phyloP scores from a whole-genome alignment of 2,888 invertebrate genomes.

The Torymus aiolomorphi region DNA sequence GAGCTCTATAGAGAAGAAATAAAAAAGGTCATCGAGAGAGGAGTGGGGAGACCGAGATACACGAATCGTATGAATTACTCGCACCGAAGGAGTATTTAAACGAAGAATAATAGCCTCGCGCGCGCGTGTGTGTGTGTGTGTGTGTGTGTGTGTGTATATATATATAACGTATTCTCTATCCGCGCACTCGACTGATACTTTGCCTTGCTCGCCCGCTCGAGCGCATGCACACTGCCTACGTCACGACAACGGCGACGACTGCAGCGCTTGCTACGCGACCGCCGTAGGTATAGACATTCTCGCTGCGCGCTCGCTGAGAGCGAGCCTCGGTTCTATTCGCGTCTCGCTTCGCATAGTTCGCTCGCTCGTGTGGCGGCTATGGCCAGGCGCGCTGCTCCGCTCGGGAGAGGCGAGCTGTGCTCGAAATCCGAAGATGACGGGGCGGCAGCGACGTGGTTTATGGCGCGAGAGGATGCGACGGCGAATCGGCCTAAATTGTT shows the following conservation, averaged over 20 bases:
- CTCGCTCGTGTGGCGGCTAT: background rate
- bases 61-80: constrained; percentile 26
- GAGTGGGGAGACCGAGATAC: background rate
- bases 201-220: too few species aligned
- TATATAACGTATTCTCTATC: too few species aligned
- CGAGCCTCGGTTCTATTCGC: constrained; percentile 55
- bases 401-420: background rate
- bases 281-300: too few species aligned
- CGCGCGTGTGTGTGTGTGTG: too few species aligned
- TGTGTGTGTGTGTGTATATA: too few species aligned
- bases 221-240: constrained; percentile 6
- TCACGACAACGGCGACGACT: constrained; percentile 18
- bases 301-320: background rate
- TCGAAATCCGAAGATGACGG: constrained; percentile 13
- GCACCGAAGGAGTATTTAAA: constrained; percentile 31
- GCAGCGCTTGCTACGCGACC: too few species aligned
- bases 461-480: too few species aligned
- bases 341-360: constrained; percentile 54
- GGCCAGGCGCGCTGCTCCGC: too few species aligned
- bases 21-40: too few species aligned
- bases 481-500: too few species aligned
- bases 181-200: constrained; percentile 26
- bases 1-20: too few species aligned
- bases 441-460: background rate
- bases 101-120: constrained; percentile 44